phyloP scores from a whole-genome alignment of 2,797 vertebrate species.

The Hypotaenidia philippensis region DNA sequence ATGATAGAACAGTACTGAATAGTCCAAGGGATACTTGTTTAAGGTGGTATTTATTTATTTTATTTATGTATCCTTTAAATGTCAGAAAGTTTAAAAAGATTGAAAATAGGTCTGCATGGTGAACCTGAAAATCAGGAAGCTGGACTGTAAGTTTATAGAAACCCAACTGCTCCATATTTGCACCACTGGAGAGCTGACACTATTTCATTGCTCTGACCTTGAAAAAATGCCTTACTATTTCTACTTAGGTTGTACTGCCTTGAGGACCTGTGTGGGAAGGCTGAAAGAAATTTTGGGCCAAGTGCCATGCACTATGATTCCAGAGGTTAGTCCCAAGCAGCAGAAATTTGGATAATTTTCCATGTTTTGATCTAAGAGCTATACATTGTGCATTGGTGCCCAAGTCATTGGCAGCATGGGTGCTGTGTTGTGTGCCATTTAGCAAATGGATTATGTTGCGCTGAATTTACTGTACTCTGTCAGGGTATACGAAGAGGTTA shows the following conservation, averaged over 20 bases:
- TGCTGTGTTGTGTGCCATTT: background rate
- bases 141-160: no score
- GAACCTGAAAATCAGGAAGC: background rate
- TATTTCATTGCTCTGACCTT: background rate
- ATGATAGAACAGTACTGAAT: background rate
- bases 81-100: background rate
- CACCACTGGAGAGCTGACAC: background rate
- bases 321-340: background rate
- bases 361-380: background rate
- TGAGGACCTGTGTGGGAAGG: background rate
- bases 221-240: background rate
- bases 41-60: background rate
- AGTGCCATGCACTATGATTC: background rate
- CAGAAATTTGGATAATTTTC: background rate
- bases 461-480: background rate
- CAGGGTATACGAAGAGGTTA: background rate
- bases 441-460: background rate
- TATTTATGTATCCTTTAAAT: background rate
- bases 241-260: background rate
- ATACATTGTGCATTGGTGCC: no score
- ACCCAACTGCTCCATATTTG: background rate
- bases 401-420: background rate
- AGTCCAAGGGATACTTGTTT: background rate
- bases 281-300: background rate
- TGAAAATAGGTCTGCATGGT: background rate